These are phyloP conservation scores for Drosophila littoralis DNA, from an alignment of 1,140 invertebrate genomes.

Conservation along the genomic window DNA sequence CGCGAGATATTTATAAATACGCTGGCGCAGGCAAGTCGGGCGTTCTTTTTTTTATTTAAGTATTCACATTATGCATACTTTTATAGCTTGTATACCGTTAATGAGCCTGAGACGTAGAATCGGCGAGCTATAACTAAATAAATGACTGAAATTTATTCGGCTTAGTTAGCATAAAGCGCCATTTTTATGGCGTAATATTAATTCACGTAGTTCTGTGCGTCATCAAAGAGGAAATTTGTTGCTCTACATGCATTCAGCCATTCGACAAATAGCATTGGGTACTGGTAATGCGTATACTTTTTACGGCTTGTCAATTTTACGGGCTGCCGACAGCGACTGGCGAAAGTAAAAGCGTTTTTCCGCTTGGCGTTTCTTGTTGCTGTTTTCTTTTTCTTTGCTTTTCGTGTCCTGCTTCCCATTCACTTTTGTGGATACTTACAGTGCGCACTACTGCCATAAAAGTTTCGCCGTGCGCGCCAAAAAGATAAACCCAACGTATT, in stretches of 20 bases:
- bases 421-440: constrained; percentile 59
- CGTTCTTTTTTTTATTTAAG: constrained; percentile 6
- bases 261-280: not conserved
- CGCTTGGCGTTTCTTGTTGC: constrained; percentile 21
- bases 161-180: constrained; percentile 28
- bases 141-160: constrained; percentile 41
- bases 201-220: constrained; percentile 17
- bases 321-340: constrained; percentile 35
- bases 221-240: constrained; percentile 27
- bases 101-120: constrained; percentile 17
- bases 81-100: constrained; percentile 34
- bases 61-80: constrained; percentile 44
- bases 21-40: not conserved
- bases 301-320: constrained; percentile 53
- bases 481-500: constrained; percentile 44
- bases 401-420: constrained; percentile 42
- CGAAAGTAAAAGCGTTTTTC: constrained; percentile 30
- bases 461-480: constrained; percentile 33
- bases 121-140: constrained; percentile 28
- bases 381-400: constrained; percentile 7
- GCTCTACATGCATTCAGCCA: constrained; percentile 8
- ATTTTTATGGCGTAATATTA: constrained; percentile 49
- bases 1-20: constrained; percentile 17
- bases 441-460: constrained; percentile 47
- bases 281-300: constrained; percentile 10